Conservation (phyloP, 2,113 vertebrate genomes). For the Murina feae region DNA sequence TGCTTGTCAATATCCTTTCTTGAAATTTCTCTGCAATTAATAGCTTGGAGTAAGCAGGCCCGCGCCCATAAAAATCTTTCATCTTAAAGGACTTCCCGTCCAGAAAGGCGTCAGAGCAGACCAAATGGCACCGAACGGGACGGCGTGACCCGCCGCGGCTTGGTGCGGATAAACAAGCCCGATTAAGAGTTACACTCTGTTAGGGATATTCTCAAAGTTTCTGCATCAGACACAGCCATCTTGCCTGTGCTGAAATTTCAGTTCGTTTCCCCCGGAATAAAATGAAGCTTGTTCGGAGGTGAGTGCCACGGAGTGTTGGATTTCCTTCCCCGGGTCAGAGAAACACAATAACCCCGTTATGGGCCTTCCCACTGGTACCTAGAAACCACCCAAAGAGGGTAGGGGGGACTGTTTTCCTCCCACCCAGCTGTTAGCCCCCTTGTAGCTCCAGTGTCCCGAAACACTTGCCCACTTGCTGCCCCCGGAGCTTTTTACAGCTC, state of each 20-base stretch:
- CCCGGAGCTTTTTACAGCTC: not conserved
- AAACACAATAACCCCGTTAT: conserved; percentile 32
- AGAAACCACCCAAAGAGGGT: not conserved
- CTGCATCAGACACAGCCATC: conserved; percentile 63
- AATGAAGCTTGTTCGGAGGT: conserved; percentile 55
- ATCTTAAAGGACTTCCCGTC: conserved; percentile 86
- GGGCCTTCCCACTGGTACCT: not conserved
- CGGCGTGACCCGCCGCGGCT: conserved; percentile 73
- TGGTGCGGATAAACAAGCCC: conserved; percentile 77
- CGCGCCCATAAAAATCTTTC: conserved; percentile 81
- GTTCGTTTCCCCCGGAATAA: conserved; percentile 55
- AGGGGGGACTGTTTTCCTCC: not conserved
- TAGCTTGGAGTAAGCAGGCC: conserved; percentile 68
- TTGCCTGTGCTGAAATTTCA: conserved; percentile 56
- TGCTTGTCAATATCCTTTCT: conserved; percentile 73
- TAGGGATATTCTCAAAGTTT: conserved; percentile 39
- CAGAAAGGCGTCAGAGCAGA: conserved; percentile 80
- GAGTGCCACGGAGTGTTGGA: not conserved
- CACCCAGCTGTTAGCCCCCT: not conserved
- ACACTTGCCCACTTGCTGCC: not conserved
- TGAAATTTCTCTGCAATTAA: conserved; percentile 76
- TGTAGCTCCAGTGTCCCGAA: not conserved
- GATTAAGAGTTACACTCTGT: conserved; percentile 74
- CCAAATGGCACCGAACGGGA: conserved; percentile 78
- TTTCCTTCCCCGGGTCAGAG: conserved; percentile 57